These are phyloP conservation scores for Mastomys coucha DNA, from an alignment of 2,113 vertebrate genomes.

Conservation along the genomic window DNA sequence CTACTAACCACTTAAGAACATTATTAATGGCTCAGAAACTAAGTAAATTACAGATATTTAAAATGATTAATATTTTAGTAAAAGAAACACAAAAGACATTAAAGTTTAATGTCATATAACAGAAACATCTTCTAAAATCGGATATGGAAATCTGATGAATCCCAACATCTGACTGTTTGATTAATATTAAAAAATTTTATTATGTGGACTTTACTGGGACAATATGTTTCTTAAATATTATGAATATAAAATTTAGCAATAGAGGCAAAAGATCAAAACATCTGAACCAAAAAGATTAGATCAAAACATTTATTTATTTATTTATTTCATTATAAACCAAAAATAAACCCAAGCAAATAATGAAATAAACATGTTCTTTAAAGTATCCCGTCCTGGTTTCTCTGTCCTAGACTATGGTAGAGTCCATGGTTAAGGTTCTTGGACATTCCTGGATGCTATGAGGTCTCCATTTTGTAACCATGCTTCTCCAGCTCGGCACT, in stretches of 20 bases:
- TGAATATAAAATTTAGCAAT: constrained; percentile 56
- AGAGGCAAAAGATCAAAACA: constrained; percentile 59
- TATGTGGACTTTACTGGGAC: not conserved
- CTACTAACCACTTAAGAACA: constrained; percentile 53
- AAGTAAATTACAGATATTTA: constrained; percentile 59
- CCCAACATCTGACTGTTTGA: constrained; percentile 1
- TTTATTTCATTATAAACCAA: constrained; percentile 64
- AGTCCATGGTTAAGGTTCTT: constrained; percentile 64
- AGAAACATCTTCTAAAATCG: constrained; percentile 33
- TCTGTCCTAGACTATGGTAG: constrained; percentile 74
- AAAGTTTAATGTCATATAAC: constrained; percentile 50
- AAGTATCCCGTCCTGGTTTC: constrained; percentile 41
- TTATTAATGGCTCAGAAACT: constrained; percentile 43
- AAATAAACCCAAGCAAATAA: constrained; percentile 70
- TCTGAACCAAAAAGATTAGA: constrained; percentile 67
- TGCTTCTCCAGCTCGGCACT: constrained; percentile 99
- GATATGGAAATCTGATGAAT: constrained; percentile 16
- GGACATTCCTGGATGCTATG: constrained; percentile 87
- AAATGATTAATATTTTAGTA: constrained; percentile 68
- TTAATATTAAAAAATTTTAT: constrained; percentile 17
- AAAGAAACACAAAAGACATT: constrained; percentile 60
- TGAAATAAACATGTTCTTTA: constrained; percentile 70
- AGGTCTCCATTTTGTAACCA: constrained; percentile 99
- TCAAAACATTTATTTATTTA: constrained; percentile 77
- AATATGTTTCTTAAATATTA: constrained; percentile 36